These are phyloP conservation scores for Hexactinellida sp. DNA, from an alignment of 37 sponge, comb jelly and placozoan species.

Conservation along the genomic window DNA sequence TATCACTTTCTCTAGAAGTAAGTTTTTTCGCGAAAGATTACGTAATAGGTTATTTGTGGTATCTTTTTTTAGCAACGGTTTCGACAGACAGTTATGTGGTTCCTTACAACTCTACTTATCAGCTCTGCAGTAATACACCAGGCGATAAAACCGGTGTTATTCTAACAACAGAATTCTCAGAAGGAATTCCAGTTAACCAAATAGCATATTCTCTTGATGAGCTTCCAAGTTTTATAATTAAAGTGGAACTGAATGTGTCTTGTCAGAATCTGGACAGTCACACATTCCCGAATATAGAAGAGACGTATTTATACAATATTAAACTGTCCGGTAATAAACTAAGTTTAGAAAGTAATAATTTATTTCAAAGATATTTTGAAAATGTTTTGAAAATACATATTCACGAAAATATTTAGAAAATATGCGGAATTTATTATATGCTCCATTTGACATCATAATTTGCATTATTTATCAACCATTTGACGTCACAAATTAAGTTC, in stretches of 20 bases:
- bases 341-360: no score
- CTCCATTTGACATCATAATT: no score
- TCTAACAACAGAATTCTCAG: background rate
- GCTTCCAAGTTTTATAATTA: background rate
- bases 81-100: background rate
- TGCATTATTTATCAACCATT: no score
- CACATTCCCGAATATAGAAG: background rate
- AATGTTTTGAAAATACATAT: no score
- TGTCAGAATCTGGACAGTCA: slow-evolving; percentile 2
- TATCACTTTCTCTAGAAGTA: background rate
- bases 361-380: no score
- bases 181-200: background rate
- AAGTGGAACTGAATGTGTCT: background rate
- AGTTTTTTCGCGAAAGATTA: no score
- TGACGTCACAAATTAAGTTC: no score
- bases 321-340: background rate
- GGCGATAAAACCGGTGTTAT: background rate
- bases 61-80: background rate
- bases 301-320: background rate
- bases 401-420: no score
- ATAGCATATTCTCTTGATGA: background rate
- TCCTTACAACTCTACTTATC: background rate
- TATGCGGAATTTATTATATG: no score
- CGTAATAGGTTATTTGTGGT: background rate
- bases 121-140: background rate